Percentiles rank a stretch among this genome's conserved stretches.
These are phyloP conservation scores for Hirtodrosophila trivittata DNA, from an alignment of 2,888 invertebrate species.

Conservation along the genomic window DNA sequence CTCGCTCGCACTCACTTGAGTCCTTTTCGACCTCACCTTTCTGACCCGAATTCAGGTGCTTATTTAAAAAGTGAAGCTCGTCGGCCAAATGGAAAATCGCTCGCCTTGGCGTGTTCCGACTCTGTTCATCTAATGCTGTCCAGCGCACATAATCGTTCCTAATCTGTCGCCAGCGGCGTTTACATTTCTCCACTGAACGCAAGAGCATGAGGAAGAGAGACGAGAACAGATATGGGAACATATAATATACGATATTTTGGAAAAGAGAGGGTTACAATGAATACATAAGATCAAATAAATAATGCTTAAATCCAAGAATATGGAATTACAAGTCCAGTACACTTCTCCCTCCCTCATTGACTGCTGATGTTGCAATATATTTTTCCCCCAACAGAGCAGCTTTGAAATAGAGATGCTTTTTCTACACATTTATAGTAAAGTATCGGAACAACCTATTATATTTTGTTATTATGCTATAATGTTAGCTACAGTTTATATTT, in stretches of 20 bases:
- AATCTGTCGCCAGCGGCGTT: slow-evolving; percentile 78
- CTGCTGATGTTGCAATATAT: too few relatives aligned
- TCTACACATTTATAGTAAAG: too few relatives aligned
- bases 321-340: too few relatives aligned
- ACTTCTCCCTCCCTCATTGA: too few relatives aligned
- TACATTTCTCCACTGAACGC: slow-evolving; percentile 71
- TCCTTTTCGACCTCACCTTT: background rate
- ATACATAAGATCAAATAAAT: too few relatives aligned
- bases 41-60: slow-evolving; percentile 52
- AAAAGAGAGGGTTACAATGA: too few relatives aligned
- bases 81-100: slow-evolving; percentile 60
- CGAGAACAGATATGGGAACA: slow-evolving; percentile 14
- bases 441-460: too few relatives aligned
- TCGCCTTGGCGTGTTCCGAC: slow-evolving; percentile 49
- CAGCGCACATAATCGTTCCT: slow-evolving; percentile 69
- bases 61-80: slow-evolving; percentile 65
- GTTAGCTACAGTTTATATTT: too few relatives aligned
- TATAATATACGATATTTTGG: background rate
- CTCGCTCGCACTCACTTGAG: slow-evolving; percentile 21
- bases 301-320: too few relatives aligned
- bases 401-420: too few relatives aligned
- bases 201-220: slow-evolving; percentile 11
- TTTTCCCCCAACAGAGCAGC: too few relatives aligned
- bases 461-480: too few relatives aligned
- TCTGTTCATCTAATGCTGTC: slow-evolving; percentile 36